Conservation (phyloP, 2,113 vertebrate genomes). For the Leptodactylus fuscus region DNA sequence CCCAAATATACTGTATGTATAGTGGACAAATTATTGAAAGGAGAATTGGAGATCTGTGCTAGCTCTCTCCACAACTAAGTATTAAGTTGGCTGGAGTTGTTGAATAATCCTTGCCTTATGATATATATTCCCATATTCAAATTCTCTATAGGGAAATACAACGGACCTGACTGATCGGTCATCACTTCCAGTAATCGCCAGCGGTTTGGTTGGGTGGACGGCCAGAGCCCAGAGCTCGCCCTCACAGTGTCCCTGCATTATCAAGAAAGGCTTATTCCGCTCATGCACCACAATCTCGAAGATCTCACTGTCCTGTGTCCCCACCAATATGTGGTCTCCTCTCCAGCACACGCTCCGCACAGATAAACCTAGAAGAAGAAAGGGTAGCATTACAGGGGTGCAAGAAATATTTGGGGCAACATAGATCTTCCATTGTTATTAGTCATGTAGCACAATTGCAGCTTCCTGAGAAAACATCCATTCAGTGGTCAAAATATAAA, state of each 20-base stretch:
- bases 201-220: conserved; percentile 93
- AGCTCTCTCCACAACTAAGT: too few species aligned
- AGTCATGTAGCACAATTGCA: too few species aligned
- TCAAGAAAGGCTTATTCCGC: conserved; percentile 96
- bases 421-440: neutral
- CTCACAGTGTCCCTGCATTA: conserved; percentile 99
- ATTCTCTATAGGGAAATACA: neutral
- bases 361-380: conserved; percentile 83
- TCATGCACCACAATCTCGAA: conserved; percentile 98
- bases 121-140: too few species aligned
- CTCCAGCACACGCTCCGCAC: conserved; percentile 98
- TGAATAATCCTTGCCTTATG: too few species aligned
- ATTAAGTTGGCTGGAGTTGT: too few species aligned
- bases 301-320: conserved; percentile 98
- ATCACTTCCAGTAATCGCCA: conserved; percentile 97
- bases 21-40: too few species aligned
- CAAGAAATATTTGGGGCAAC: neutral
- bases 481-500: neutral
- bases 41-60: too few species aligned
- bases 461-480: neutral
- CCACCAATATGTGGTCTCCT: conserved; percentile 96
- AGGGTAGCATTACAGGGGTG: neutral
- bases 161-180: conserved; percentile 95
- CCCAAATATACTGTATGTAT: too few species aligned
- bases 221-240: conserved; percentile 98